Base-by-base conservation (phyloP, 2,888 invertebrate species). In the Trichogramma evanescens region DNA sequence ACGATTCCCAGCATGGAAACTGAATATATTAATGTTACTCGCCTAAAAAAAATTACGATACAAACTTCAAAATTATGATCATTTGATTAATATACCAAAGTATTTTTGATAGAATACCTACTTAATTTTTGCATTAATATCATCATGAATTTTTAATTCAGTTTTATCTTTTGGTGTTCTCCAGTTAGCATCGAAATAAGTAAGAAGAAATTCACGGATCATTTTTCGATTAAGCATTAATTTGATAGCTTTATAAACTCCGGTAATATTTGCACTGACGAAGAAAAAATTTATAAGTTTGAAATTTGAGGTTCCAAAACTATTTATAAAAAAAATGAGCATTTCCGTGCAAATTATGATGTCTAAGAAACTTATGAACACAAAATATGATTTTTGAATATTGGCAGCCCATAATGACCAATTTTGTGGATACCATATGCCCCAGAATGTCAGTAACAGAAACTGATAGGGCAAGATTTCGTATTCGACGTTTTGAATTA, bases 371-470 rank as follows among this genome's bases (percentile, higher is more conserved):
- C 51, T 59, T 39, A 62, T n/a, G 4, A 43, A n/a, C 13, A 7
- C 45, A 43, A 50, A 59, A 46, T 43, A 56, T 7, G 38, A 2
- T 4, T 56, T 46, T 10, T 54, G 49, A 6, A 50, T n/a, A 1
- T n/a, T 56, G 54, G 45, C 59, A 8, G 13, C 8, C 39, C 42
- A 50, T 1, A 6, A 3, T 6, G 59, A 48, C 56, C 62, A 59
- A 43, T 45, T 49, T 8, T 43, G 42, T 13, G 62, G 62, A 13
- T 8, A 41, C 62, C 62, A 62, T 5, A 59, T 50, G 4, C 62
- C 62, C 62, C 50, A 59, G 26, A 56, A 46, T 8, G 62, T 62
- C 42, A 62, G 13, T 43, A 62, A 13, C 51, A 56, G 52, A 48
- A 56, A 62, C 55, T 62, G 62, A 39, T 43, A 43, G 1, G 59